A percentile compares a stretch with the other conserved stretches of the same genome.
phyloP scores from a whole-genome alignment of 2,797 vertebrate genomes.

The Huso huso region DNA sequence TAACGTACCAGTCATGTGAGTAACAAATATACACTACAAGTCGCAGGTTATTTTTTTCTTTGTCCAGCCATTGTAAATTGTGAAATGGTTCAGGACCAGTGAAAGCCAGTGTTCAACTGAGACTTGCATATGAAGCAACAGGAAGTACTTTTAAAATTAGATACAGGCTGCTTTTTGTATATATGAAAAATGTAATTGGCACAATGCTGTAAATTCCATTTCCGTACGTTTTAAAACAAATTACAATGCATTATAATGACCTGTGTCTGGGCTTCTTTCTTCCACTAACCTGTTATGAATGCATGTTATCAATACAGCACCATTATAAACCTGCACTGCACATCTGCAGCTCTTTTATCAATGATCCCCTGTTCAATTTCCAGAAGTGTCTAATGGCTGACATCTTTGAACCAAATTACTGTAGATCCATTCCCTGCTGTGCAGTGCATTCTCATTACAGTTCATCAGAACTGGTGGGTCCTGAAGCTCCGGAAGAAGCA shows the following conservation, averaged over 20 bases:
- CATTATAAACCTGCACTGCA: too few relatives aligned
- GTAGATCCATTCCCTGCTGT: background rate
- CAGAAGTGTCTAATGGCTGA: background rate
- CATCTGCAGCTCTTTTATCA: conserved; percentile 15
- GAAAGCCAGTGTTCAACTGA: too few relatives aligned
- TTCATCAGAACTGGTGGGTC: conserved; percentile 4
- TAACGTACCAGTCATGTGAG: too few relatives aligned
- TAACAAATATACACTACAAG: too few relatives aligned
- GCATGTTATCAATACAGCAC: too few relatives aligned
- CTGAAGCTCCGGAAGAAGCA: background rate
- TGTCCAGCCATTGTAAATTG: too few relatives aligned
- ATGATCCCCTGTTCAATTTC: background rate
- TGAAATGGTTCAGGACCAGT: too few relatives aligned
- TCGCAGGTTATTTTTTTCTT: too few relatives aligned
- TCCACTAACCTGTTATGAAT: too few relatives aligned
- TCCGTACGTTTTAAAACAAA: conserved; percentile 33
- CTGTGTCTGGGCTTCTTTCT: conserved; percentile 4
- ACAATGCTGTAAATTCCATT: conserved; percentile 28
- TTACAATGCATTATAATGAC: conserved; percentile 28
- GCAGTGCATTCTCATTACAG: conserved; percentile 11
- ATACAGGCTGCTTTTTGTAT: conserved; percentile 13
- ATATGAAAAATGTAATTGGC: conserved; percentile 17
- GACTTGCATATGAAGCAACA: background rate
- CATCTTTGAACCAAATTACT: background rate
- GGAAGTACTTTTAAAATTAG: conserved; percentile 13